These are phyloP conservation scores for Marasmarcha lunaedactyla DNA, from an alignment of 2,888 invertebrate species.

Conservation along the genomic window DNA sequence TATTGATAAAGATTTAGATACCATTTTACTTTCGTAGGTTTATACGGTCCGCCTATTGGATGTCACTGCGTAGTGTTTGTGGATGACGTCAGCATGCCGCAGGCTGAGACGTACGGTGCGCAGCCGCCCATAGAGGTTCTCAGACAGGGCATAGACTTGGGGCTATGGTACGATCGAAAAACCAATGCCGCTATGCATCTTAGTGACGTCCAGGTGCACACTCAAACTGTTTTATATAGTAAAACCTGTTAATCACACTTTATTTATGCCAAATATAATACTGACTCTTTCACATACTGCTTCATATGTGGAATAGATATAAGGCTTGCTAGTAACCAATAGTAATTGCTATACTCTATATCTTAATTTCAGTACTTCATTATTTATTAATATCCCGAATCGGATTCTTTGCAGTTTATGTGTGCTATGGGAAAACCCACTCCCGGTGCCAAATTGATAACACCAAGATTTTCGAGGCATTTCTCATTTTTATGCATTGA, in stretches of 20 bases:
- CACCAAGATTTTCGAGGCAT: constrained; percentile 87
- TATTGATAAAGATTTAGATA: no score
- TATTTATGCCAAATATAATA: no score
- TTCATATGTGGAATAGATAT: no score
- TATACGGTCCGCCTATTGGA: constrained; percentile 92
- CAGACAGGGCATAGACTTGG: constrained; percentile 90
- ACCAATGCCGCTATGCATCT: constrained; percentile 82
- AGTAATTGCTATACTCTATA: no score
- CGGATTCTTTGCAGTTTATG: constrained; percentile 74
- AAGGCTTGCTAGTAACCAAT: no score
- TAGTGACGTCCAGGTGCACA: constrained; percentile 83
- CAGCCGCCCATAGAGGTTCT: constrained; percentile 95
- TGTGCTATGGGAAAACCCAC: constrained; percentile 88
- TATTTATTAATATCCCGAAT: no score
- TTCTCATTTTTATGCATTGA: constrained; percentile 89
- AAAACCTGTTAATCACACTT: no score
- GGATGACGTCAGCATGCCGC: constrained; percentile 95
- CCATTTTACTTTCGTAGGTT: constrained; percentile 75
- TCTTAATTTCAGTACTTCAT: no score
- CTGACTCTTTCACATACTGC: no score
- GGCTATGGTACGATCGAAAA: constrained; percentile 90
- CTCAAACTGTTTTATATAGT: no score
- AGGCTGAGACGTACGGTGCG: constrained; percentile 90
- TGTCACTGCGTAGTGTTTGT: constrained; percentile 92
- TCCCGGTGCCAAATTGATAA: constrained; percentile 85